Evolutionary conservation across 1,140 invertebrate genomes (phyloP), one percentile per base, ranked within the genome.

Genomic region (Bombyx mandarina): DNA sequence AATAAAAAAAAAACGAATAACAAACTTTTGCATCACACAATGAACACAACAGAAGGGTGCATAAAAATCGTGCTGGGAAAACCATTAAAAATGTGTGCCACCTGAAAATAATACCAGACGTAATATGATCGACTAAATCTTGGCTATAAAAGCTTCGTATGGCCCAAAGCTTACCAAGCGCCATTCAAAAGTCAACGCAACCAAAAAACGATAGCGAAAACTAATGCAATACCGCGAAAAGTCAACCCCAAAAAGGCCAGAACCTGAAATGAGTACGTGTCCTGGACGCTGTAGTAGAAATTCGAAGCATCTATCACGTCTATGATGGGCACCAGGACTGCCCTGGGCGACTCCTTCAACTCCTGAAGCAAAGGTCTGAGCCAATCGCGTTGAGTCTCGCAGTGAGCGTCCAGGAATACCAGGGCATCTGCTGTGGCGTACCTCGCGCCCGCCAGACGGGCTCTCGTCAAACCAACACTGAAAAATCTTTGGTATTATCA

Each of bases 381-480:
- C 96, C 95, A 97, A 74, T 93, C 90, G 61, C 88, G 78, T 63
- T 93, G 94, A 6, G 91, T 92, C 90, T 99, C 97, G 88, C 97
- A 98, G 82, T 99, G 97, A 6, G 97, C 95, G 88, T 99, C 97
- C 51, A 98, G 89, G 80, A 98, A 98, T n/a, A 97, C 91, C 43
- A 99, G 82, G 22, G 96, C 94, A 79, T 98, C 93, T 0, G 95
- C 79, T 1, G 10, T 52, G 92, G 65, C 82, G 79, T 58, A 96
- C 91, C 69, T 89, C 82, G 73, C 92, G 85, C 56, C 97, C 92
- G 60, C 97, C 93, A 73, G 91, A 89, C 69, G 71, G 4, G 82
- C 82, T 4, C 77, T 75, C 5, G 80, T 86, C n/a, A 86, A 63
- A 2, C 82, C 82, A 18, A 83, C 72, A 43, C 82, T 86, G 71